Percentiles rank a stretch among this genome's conserved stretches.
Conservation (phyloP, 35 echinoderm and acorn worm genomes). For the Heliocidaris tuberculata region DNA sequence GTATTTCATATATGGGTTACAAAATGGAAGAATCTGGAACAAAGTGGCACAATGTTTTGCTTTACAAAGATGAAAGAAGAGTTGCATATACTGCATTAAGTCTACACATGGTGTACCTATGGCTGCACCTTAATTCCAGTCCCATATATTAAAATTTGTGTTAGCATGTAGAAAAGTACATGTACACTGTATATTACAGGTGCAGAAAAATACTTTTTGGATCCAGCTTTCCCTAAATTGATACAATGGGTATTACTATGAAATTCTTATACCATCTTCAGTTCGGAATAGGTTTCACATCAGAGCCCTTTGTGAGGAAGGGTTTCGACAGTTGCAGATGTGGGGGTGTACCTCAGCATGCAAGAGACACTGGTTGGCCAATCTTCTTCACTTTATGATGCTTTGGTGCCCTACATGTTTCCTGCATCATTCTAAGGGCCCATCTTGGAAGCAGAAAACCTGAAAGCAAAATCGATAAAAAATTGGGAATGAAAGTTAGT, state of each 20-base stretch:
- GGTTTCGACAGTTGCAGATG: background rate
- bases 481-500: background rate
- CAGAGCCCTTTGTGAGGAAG: background rate
- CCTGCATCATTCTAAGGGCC: background rate
- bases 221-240: too few species aligned
- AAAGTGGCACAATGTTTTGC: background rate
- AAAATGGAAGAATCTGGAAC: background rate
- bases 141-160: background rate
- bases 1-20: background rate
- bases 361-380: background rate
- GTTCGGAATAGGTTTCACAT: background rate
- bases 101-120: background rate
- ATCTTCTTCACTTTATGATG: background rate
- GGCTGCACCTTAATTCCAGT: background rate
- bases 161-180: background rate
- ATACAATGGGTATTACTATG: too few species aligned
- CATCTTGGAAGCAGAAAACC: slow-evolving; percentile 1
- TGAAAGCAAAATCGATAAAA: background rate
- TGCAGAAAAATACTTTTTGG: too few species aligned
- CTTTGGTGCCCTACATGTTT: background rate
- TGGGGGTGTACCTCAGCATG: background rate
- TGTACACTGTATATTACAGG: too few species aligned
- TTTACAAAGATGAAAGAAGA: background rate
- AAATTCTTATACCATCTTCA: background rate
- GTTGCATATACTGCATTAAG: background rate